Evolutionary conservation across 2,797 vertebrate species (phyloP).

Genomic region (Rachycentron canadum): DNA sequence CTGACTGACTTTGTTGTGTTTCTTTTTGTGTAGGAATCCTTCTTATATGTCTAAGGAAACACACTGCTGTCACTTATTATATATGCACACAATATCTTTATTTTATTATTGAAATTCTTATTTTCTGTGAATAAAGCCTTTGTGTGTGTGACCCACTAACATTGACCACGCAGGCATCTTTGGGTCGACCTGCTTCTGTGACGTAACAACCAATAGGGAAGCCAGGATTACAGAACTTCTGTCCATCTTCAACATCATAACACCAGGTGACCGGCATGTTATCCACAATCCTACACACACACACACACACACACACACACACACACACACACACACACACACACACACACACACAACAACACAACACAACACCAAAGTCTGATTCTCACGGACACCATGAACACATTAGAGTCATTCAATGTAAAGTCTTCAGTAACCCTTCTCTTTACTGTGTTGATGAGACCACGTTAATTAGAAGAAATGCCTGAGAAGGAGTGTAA

Average conservation of each 20-base stretch:
- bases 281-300: constrained; percentile 89
- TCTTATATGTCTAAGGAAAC: neutral
- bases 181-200: constrained; percentile 89
- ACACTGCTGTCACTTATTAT: neutral
- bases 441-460: too few relatives aligned
- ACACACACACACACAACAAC: constrained; percentile 19
- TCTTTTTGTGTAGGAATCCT: neutral
- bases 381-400: too few relatives aligned
- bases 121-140: neutral
- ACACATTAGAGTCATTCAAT: too few relatives aligned
- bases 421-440: too few relatives aligned
- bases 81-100: too few relatives aligned
- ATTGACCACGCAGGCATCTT: constrained; percentile 94
- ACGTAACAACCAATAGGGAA: constrained; percentile 95
- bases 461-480: too few relatives aligned
- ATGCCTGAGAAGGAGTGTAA: too few relatives aligned
- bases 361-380: too few relatives aligned
- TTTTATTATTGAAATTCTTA: neutral
- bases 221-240: constrained; percentile 95
- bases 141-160: constrained; percentile 78
- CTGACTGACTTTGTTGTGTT: neutral
- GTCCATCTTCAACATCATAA: constrained; percentile 93
- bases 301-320: constrained; percentile 19
- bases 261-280: constrained; percentile 98
- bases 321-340: constrained; percentile 19